Base-by-base conservation (phyloP, 2,113 vertebrate genomes). In the Phrynosoma platyrhinos region DNA sequence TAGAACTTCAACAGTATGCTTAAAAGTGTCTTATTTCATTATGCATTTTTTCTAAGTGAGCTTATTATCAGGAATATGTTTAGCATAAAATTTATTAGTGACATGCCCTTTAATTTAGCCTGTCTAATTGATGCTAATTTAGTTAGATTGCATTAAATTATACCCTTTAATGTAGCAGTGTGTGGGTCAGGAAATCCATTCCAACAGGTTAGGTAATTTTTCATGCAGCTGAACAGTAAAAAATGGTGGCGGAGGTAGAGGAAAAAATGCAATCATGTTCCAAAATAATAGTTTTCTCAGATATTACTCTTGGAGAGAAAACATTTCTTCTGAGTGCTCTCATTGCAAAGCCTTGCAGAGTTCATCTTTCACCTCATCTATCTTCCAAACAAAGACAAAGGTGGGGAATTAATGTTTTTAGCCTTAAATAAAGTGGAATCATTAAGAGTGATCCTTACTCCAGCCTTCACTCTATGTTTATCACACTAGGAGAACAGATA, bases 51-150 rank as follows among this genome's bases (percentile, higher is more conserved):
- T 97, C 47, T 96, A 96, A 95, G 92, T 94, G 89, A 95, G 94
- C 87, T 95, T 96, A 96, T 96, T 96, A 95, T 95, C 94, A 95
- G 93, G 96, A 97, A 96, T 96, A 97, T 96, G 95, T 97, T 97
- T 97, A 96, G 96, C 95, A 95, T 97, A 96, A 97, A 97, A 96
- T 96, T 95, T 97, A 97, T 97, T 97, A 96, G 94, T 97, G 96
- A 96, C 94, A 95, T 97, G 96, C 92, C 96, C 96, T 97, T 97
- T 97, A 96, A 97, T 97, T 97, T 96, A 96, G 95, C 95, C 95
- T 96, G 92, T 96, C 96, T 97, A 97, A 97, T 97, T 97, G 94
- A 95, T 96, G 95, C 95, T 96, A 97, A 97, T 97, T 97, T 97
- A 95, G 94, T 96, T 96, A 96, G 93, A 97, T 97, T 97, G 95